phyloP scores from a whole-genome alignment of 2,113 vertebrate genomes.

The Aptenodytes forsteri region DNA sequence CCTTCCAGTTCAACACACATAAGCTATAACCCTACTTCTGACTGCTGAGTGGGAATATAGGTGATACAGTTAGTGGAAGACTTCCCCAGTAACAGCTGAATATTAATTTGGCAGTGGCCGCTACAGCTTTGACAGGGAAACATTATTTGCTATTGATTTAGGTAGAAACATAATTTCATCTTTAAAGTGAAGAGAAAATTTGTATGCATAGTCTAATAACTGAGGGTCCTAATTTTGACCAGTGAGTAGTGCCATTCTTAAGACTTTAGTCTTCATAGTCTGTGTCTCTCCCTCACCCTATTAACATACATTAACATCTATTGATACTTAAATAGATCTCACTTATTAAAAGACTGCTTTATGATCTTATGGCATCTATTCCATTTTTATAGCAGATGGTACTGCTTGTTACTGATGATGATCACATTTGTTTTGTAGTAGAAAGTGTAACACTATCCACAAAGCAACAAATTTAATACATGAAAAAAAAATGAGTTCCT shows the following conservation, averaged over 20 bases:
- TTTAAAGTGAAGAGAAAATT: neutral
- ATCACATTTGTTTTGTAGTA: slow-evolving; percentile 8
- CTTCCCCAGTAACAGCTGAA: neutral
- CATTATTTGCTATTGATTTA: neutral
- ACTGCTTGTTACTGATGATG: neutral
- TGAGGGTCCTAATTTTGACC: neutral
- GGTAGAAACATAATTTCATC: neutral
- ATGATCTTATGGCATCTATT: neutral
- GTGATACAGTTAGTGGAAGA: neutral
- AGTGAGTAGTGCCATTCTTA: neutral
- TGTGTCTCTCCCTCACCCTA: neutral
- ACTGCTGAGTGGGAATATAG: neutral
- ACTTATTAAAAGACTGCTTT: neutral
- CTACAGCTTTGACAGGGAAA: neutral
- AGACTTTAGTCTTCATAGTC: neutral
- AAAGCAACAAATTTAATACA: slow-evolving; percentile 17
- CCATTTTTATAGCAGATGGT: neutral
- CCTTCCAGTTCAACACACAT: neutral
- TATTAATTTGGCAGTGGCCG: neutral
- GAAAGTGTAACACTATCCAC: slow-evolving; percentile 5
- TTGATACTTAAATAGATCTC: neutral
- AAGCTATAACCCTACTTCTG: neutral
- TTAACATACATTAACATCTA: neutral
- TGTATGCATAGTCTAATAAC: neutral
- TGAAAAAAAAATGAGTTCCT: slow-evolving; percentile 1